Evolutionary conservation across 2,797 vertebrate species (phyloP).

Genomic region (Pygocentrus nattereri): DNA sequence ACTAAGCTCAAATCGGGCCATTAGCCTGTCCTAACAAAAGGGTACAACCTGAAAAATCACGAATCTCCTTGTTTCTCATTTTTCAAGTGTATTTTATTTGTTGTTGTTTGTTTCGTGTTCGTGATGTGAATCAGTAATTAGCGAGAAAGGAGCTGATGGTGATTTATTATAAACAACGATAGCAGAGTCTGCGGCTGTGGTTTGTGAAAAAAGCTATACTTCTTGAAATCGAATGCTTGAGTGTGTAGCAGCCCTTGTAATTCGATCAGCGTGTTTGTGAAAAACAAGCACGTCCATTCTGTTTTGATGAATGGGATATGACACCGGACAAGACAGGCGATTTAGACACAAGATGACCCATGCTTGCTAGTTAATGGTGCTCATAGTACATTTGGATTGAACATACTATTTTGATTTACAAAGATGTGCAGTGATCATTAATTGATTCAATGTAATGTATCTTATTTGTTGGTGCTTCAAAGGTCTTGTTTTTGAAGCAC

Average conservation of each 20-base stretch:
- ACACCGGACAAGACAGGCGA: not conserved
- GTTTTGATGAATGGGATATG: slow-evolving; percentile 20
- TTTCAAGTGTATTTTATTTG: not conserved
- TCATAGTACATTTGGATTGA: not conserved
- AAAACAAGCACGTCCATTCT: not conserved
- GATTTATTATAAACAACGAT: not conserved
- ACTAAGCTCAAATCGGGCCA: slow-evolving; percentile 17
- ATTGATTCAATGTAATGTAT: not conserved
- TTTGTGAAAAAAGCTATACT: slow-evolving; percentile 3
- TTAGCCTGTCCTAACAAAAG: slow-evolving; percentile 14
- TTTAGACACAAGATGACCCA: slow-evolving; percentile 8
- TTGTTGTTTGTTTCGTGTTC: not conserved
- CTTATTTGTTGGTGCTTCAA: not conserved
- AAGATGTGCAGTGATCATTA: not conserved
- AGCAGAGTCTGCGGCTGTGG: not conserved
- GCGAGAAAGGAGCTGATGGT: not conserved
- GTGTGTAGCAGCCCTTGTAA: not conserved
- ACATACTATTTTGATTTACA: not conserved
- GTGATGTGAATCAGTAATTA: slow-evolving; percentile 2
- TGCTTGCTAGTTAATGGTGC: not conserved
- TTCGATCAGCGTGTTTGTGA: not conserved
- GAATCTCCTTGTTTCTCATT: slow-evolving; percentile 5
- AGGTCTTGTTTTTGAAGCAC: not conserved
- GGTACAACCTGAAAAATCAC: slow-evolving; percentile 21
- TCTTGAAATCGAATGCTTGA: not conserved